A percentile compares a stretch with the other conserved stretches of the same genome.
These are phyloP conservation scores for Tortrix viridana DNA, from an alignment of 2,888 invertebrate species.

Conservation along the genomic window DNA sequence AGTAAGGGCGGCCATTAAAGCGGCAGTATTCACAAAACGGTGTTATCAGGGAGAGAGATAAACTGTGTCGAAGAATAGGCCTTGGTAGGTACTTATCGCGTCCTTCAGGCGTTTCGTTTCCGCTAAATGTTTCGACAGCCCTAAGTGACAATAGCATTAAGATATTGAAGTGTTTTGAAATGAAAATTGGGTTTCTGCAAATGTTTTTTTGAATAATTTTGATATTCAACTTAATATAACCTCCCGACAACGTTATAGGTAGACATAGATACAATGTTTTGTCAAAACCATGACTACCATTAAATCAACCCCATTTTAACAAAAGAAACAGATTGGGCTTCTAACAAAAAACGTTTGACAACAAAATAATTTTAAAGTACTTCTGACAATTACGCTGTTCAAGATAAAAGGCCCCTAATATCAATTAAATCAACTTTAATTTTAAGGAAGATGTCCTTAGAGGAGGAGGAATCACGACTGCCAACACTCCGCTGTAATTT, in stretches of 20 bases:
- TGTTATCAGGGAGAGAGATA: constrained; percentile 66
- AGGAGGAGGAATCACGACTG: constrained; percentile 35
- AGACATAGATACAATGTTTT: too few species aligned
- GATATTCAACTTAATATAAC: not conserved
- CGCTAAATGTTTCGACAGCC: constrained; percentile 32
- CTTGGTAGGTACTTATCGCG: constrained; percentile 60
- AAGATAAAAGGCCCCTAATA: constrained; percentile 31
- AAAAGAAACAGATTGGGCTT: not conserved
- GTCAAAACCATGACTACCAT: too few species aligned
- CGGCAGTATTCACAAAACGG: constrained; percentile 66
- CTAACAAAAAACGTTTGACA: not conserved
- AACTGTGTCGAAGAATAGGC: constrained; percentile 55
- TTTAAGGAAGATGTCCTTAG: constrained; percentile 29
- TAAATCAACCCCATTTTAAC: not conserved
- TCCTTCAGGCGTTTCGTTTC: constrained; percentile 49
- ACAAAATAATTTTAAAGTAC: constrained; percentile 10
- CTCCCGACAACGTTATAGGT: too few species aligned
- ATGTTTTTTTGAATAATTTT: not conserved
- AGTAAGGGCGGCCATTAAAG: constrained; percentile 70
- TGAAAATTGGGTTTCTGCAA: constrained; percentile 15
- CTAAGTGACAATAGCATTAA: constrained; percentile 34
- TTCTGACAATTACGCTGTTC: constrained; percentile 18
- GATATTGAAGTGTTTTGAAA: constrained; percentile 32
- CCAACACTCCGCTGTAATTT: constrained; percentile 43
- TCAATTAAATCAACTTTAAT: constrained; percentile 37